Evolutionary conservation across 2,888 invertebrate genomes (phyloP).

Genomic region (Chymomyza amoena): DNA sequence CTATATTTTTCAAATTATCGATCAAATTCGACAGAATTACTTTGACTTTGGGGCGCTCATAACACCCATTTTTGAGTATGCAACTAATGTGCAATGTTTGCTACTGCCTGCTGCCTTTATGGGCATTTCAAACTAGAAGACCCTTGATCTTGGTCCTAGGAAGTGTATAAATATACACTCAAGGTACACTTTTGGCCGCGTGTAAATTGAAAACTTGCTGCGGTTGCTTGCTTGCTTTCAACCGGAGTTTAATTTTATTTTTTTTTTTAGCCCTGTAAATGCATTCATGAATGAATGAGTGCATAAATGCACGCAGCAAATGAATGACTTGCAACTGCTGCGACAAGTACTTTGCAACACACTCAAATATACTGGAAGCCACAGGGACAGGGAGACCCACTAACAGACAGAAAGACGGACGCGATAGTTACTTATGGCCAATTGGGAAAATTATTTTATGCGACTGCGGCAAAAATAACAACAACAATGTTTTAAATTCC

Average conservation of each 20-base stretch:
- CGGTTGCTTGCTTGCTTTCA: neutral
- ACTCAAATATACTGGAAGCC: constrained; percentile 7
- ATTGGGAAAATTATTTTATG: constrained; percentile 70
- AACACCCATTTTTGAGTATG: too few relatives aligned
- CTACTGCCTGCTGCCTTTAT: too few relatives aligned
- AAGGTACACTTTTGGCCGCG: constrained; percentile 6
- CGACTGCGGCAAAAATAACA: constrained; percentile 64
- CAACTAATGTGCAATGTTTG: too few relatives aligned
- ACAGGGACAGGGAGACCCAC: neutral
- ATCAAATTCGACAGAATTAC: too few relatives aligned
- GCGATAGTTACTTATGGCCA: constrained; percentile 64
- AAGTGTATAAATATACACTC: constrained; percentile 9
- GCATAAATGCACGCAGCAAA: constrained; percentile 49
- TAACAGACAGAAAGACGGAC: constrained; percentile 13
- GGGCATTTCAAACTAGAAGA: too few relatives aligned
- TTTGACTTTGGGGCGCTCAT: too few relatives aligned
- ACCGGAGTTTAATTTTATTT: constrained; percentile 8
- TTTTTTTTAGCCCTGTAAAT: constrained; percentile 59
- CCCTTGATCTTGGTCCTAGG: neutral
- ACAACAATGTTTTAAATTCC: constrained; percentile 24
- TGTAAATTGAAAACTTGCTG: constrained; percentile 26
- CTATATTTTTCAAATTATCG: too few relatives aligned
- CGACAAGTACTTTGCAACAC: constrained; percentile 58
- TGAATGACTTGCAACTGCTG: constrained; percentile 35
- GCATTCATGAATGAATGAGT: constrained; percentile 70